Evolutionary conservation across 2,888 invertebrate genomes (phyloP), one percentile per base, ranked within the genome.

Genomic region (Stegana nigrithorax): DNA sequence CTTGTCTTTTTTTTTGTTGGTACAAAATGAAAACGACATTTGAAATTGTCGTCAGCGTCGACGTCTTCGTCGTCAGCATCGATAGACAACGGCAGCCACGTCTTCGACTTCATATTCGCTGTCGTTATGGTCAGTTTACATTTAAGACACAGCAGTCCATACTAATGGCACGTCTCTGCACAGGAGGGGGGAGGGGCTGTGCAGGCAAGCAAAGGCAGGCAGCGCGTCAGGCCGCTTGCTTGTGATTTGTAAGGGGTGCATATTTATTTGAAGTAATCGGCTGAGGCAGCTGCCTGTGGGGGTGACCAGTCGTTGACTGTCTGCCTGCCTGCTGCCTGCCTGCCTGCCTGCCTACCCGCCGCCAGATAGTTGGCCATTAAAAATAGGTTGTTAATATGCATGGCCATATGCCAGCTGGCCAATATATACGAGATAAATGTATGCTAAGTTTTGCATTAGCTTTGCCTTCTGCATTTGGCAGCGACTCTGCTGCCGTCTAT

Each of bases 351-450:
- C 27, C 51, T 50, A 62, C 61, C 67, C 23, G 14, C 45, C 10
- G 21, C 53, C 56, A 19, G 12, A 27, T 23, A 53, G 57, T 44
- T 58, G 66, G 70, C 66, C 53, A 69, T 72, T 75, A 70, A 73
- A 81, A 81, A 75, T 81, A 76, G 78, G 75, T 78, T 80, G 78
- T 81, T 81, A 81, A 81, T 81, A 81, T 81, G 81, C 81, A 80
- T 80, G 82, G 70, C 81, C 80, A 73, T 76, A 78, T 77, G 79
- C 78, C 63, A 66, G 61, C 26, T 63, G 60, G 59, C 62, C 59
- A 51, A 36, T 21, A 21, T 47, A 59, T 32, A 17, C 59, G 23
- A 23, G 47, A 45, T 29, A 59, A 60, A 44, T 58, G 51, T 58
- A 62, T 62, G 65, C 65, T 72, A 71, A 72, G 70, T 47, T 47